Base-by-base conservation (phyloP, 2,888 invertebrate genomes). In the Drosophila conformis region DNA sequence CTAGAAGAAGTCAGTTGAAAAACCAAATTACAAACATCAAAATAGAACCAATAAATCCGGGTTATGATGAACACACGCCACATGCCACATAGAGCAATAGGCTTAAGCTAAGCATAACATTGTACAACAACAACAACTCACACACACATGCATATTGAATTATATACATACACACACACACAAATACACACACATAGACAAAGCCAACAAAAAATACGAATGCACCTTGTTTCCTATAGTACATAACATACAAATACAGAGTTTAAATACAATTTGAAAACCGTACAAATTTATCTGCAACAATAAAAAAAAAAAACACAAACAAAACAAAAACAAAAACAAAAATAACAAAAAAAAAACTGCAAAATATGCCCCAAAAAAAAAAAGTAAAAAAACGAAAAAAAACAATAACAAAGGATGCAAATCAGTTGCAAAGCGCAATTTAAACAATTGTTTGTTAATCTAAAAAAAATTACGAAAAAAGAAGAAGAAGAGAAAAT, bases 151-250 rank as follows among this genome's bases (percentile, higher is more conserved):
- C 29, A 52, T 40, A 36, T 38, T 62, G 21, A 49, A 60, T 60
- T 52, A 25, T 62, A 79, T 49, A 71, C 63, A 68, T 58, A 76
- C 25, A 82, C 46, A 67, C 65, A 80, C n/a, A 64, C 27, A 77
- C 29, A 68, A 42, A 71, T 35, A 86, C 62, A 76, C 61, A 79
- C 61, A 79, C 49, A 68, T 51, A 80, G 35, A 76, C 54, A 69
- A 40, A 67, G 31, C 60, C 64, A 78, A 29, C 51, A 42, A 18
- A 18, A 46, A 25, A 86, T 35, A 80, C 83, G 62, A 80, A 80
- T 87, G 73, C 87, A 88, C 88, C 73, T 87, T 77, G 78, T 83
- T 88, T 86, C 83, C 86, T 88, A 88, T 86, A 86, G 84, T 68
- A 83, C 68, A 82, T 76, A 82, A 51, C 73, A 75, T 46, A 66